phyloP scores from a whole-genome alignment of 2,113 vertebrate species.

The Eleginops maclovinus region DNA sequence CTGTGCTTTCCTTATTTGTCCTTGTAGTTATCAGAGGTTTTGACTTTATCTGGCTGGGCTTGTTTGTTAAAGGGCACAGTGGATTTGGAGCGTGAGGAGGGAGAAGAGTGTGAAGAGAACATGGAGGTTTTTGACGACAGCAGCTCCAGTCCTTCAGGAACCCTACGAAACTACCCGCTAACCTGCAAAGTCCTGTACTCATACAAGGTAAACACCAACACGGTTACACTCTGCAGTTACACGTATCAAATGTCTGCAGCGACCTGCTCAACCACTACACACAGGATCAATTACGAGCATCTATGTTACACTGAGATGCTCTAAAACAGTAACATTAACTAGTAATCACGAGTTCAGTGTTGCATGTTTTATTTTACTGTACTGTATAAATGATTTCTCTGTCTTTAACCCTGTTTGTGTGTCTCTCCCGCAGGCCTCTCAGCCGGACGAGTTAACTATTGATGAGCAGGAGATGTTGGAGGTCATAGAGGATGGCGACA shows the following conservation, averaged over 20 bases:
- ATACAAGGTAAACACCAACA: slow-evolving; percentile 88
- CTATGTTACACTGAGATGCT: too few relatives aligned
- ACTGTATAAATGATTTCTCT: background rate
- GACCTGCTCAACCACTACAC: background rate
- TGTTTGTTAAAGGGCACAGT: slow-evolving; percentile 85
- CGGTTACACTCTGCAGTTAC: slow-evolving; percentile 1
- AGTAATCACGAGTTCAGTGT: background rate
- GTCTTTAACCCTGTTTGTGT: background rate
- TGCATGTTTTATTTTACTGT: background rate
- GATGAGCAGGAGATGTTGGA: slow-evolving; percentile 97
- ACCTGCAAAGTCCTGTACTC: slow-evolving; percentile 99
- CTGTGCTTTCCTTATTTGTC: slow-evolving; percentile 3
- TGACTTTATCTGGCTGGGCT: slow-evolving; percentile 38
- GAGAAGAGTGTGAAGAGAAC: slow-evolving; percentile 96
- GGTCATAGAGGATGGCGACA: slow-evolving; percentile 99
- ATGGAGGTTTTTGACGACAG: slow-evolving; percentile 99
- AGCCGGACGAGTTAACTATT: slow-evolving; percentile 98
- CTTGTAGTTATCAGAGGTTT: slow-evolving; percentile 41
- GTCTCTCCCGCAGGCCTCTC: slow-evolving; percentile 87
- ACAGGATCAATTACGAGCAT: background rate
- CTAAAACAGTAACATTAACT: background rate
- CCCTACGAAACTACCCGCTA: slow-evolving; percentile 96
- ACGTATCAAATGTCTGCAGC: slow-evolving; percentile 5
- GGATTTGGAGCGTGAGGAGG: slow-evolving; percentile 93
- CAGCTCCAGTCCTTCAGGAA: slow-evolving; percentile 97